Conservation (phyloP, 2,113 vertebrate genomes). For the Clarias gariepinus region DNA sequence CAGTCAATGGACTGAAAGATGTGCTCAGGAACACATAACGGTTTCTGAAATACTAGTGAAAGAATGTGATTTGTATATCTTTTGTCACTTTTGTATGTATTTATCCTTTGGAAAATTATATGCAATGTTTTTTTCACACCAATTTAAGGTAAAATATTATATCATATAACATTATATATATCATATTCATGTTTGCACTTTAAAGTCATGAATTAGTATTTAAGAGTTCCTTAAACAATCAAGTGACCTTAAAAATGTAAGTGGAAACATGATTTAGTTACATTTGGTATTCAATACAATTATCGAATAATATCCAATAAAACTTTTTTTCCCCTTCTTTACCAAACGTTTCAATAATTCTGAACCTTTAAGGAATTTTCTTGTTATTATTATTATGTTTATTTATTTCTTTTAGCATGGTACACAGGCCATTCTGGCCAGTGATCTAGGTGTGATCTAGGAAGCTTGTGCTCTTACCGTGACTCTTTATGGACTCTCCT, state of each 20-base stretch:
- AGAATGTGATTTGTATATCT: not conserved
- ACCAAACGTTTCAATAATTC: not conserved
- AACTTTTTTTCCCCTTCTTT: not conserved
- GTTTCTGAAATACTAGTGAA: not conserved
- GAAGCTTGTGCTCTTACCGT: constrained; percentile 59
- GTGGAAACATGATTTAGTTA: not conserved
- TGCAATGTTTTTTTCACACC: not conserved
- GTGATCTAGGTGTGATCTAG: not conserved
- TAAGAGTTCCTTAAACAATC: not conserved
- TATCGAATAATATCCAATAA: not conserved
- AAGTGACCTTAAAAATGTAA: not conserved
- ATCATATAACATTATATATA: too few species aligned
- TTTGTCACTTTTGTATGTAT: not conserved
- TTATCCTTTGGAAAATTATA: not conserved
- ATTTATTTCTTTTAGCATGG: not conserved
- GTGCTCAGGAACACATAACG: not conserved
- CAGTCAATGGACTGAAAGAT: not conserved
- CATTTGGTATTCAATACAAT: not conserved
- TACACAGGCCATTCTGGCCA: not conserved
- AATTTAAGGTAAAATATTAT: not conserved
- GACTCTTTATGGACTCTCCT: constrained; percentile 60
- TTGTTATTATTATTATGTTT: not conserved
- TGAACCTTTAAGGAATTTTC: not conserved
- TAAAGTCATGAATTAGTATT: not conserved
- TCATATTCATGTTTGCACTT: not conserved